Percentiles rank a stretch among this genome's conserved stretches.
Evolutionary conservation across 2,888 invertebrate genomes (phyloP).

Genomic region (Nomada ferruginata): DNA sequence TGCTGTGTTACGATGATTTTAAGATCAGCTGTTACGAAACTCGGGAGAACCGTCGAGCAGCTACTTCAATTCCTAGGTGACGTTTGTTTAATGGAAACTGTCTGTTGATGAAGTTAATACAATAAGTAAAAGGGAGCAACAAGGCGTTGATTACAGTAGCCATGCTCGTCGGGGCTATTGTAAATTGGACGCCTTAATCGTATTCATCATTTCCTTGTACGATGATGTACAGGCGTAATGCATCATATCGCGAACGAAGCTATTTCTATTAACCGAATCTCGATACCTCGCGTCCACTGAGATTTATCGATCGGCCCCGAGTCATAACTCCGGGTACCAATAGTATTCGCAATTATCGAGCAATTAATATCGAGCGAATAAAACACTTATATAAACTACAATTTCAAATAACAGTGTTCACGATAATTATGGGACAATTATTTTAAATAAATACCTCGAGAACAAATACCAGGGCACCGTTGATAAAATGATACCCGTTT

Average conservation of each 20-base stretch:
- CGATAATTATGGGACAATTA: not conserved
- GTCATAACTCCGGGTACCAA: not conserved
- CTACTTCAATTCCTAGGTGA: not conserved
- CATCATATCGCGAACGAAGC: constrained; percentile 10
- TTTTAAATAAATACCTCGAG: too few relatives aligned
- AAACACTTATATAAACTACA: not conserved
- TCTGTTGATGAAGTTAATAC: constrained; percentile 23
- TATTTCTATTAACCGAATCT: constrained; percentile 31
- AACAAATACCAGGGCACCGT: too few relatives aligned
- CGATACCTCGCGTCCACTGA: constrained; percentile 17
- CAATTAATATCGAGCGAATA: not conserved
- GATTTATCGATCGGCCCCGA: constrained; percentile 28
- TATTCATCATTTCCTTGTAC: constrained; percentile 31
- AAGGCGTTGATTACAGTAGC: constrained; percentile 33
- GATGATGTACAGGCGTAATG: constrained; percentile 32
- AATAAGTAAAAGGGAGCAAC: constrained; percentile 26
- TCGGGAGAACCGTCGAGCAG: not conserved
- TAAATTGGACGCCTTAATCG: constrained; percentile 35
- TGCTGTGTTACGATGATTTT: too few relatives aligned
- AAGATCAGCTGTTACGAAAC: too few relatives aligned
- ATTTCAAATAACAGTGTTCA: not conserved
- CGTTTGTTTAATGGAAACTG: constrained; percentile 16
- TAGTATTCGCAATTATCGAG: not conserved
- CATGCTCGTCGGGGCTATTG: constrained; percentile 9
- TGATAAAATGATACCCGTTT: too few relatives aligned